A percentile compares a stretch with the other conserved stretches of the same genome.
phyloP scores from a whole-genome alignment of 2,113 vertebrate genomes.

The Dasyornis broadbenti region DNA sequence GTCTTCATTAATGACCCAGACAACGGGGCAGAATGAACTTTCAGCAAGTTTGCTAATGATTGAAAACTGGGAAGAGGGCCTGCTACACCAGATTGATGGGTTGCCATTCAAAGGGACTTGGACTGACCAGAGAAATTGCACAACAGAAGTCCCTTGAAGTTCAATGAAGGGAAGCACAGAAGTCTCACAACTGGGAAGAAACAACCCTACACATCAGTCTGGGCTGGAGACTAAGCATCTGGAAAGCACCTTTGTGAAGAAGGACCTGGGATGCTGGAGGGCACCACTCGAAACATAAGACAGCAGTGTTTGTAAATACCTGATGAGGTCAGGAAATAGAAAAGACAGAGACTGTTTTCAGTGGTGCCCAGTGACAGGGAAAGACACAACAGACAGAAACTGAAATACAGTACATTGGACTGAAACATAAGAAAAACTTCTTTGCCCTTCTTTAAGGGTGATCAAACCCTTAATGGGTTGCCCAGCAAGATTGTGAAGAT shows the following conservation, averaged over 20 bases:
- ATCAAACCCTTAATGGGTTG: neutral
- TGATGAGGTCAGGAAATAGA: neutral
- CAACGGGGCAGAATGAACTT: neutral
- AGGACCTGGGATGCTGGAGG: neutral
- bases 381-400: neutral
- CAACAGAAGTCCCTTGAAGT: neutral
- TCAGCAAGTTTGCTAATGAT: neutral
- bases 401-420: neutral
- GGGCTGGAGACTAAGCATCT: neutral
- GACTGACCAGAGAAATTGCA: neutral
- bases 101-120: neutral
- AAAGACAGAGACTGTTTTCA: neutral
- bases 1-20: neutral
- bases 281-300: neutral
- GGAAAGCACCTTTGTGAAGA: neutral
- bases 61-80: neutral
- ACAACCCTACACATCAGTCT: neutral
- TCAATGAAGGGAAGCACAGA: neutral
- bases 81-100: neutral
- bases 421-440: neutral
- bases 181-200: neutral
- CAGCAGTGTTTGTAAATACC: neutral
- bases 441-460: neutral
- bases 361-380: neutral
- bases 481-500: neutral